Percentiles rank a stretch among this genome's conserved stretches.
Evolutionary conservation across 2,888 invertebrate genomes (phyloP).

Genomic region (Andrena minutula): DNA sequence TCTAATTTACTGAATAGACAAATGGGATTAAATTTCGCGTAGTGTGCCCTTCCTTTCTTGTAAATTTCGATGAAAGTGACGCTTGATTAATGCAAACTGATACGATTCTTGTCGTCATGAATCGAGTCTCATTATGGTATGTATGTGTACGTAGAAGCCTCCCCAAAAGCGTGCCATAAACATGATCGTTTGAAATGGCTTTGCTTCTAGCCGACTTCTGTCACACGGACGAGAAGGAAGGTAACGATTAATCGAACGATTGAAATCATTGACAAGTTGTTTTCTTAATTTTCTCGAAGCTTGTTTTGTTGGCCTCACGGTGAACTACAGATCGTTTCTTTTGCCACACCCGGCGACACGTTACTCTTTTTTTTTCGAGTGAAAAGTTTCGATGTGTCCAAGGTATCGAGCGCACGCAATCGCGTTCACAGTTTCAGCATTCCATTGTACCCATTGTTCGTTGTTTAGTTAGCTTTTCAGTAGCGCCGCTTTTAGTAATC

Average conservation of each 20-base stretch:
- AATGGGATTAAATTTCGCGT: slow-evolving; percentile 2
- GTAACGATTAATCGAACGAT: slow-evolving; percentile 76
- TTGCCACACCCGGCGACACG: slow-evolving; percentile 20
- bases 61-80: slow-evolving; percentile 13
- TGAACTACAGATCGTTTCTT: slow-evolving; percentile 40
- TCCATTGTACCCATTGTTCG: slow-evolving; percentile 38
- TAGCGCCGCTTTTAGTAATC: slow-evolving; percentile 78
- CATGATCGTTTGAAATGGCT: slow-evolving; percentile 82
- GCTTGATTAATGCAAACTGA: slow-evolving; percentile 20
- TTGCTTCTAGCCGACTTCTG: slow-evolving; percentile 83
- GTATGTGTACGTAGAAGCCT: slow-evolving; percentile 51
- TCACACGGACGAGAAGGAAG: slow-evolving; percentile 84
- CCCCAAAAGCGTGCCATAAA: slow-evolving; percentile 66
- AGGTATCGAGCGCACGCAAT: slow-evolving; percentile 43
- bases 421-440: slow-evolving; percentile 49
- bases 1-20: neutral
- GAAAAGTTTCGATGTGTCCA: slow-evolving; percentile 33
- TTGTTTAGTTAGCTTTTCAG: slow-evolving; percentile 71
- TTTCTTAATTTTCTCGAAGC: slow-evolving; percentile 59
- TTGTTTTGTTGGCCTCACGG: slow-evolving; percentile 57
- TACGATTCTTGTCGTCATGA: slow-evolving; percentile 23
- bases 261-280: slow-evolving; percentile 62
- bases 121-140: slow-evolving; percentile 52
- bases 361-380: slow-evolving; percentile 39
- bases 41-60: neutral